Evolutionary conservation across 2,113 vertebrate species (phyloP), one percentile per base, ranked within the genome.

Genomic region (Dermatemys mawii): DNA sequence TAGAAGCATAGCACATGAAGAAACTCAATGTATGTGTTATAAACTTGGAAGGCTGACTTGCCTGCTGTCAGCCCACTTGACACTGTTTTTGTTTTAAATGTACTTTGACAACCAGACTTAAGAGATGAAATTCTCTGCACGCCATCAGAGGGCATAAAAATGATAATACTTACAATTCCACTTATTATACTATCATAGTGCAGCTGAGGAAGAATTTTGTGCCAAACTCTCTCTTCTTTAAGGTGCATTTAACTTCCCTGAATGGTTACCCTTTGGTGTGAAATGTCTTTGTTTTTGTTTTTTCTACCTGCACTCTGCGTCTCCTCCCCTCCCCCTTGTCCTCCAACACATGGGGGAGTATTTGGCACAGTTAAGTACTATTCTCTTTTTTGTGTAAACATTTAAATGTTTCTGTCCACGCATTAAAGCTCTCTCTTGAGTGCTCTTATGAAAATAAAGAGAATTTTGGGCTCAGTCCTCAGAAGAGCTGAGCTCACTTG

Each of bases 141-240:
- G 3, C 6, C 35, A 0, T 17, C 26, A 84, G 53, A 86, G 32
- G 8, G 38, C 38, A 12, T 85, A 13, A 44, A 50, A 90, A 83
- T 27, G 0, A 0, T 2, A 17, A 3, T 41, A 2, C 11, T 54
- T 2, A 3, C 6, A 53, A 75, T 49, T 60, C 14, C 84, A 5
- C 3, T 90, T 67, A 26, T 29, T 50, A 19, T 32, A 90, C 26
- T 32, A 88, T n/a, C 21, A 26, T 11, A 29, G 79, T 84, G 3
- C 6, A 51, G 3, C 1, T 24, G 26, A 4, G 24, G 6, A 89
- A 11, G 32, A 19, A 38, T n/a, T 67, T 67, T 38, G 19, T 67
- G 63, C 7, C 63, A 67, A 67, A 4, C 4, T 67, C 35, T 46
- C 8, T 0, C 44, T 3, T 70, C 46, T 84, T 63, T 87, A 14